A percentile compares a stretch with the other conserved stretches of the same genome.
Evolutionary conservation across 2,113 vertebrate species (phyloP).

Genomic region (Thunnus thynnus): DNA sequence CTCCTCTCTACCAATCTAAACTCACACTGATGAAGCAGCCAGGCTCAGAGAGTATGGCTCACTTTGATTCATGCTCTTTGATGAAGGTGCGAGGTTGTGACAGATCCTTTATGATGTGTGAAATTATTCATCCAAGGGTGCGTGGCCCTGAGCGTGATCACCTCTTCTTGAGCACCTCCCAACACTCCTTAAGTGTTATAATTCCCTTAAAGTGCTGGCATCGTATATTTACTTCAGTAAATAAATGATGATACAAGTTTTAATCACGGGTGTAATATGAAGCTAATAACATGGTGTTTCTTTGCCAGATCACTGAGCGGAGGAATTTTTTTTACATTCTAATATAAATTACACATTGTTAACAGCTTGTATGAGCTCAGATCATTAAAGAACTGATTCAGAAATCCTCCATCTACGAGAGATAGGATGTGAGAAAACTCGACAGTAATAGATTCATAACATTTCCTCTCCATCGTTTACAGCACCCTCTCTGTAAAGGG

Average conservation of each 20-base stretch:
- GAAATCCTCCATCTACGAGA: slow-evolving; percentile 15
- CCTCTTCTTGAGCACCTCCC: slow-evolving; percentile 8
- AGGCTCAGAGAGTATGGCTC: neutral
- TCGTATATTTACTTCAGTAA: slow-evolving; percentile 16
- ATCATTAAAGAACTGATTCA: slow-evolving; percentile 37
- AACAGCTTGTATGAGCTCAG: neutral
- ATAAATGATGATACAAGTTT: neutral
- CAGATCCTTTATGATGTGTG: slow-evolving; percentile 45
- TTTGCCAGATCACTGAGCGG: slow-evolving; percentile 34
- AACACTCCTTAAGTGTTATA: slow-evolving; percentile 32
- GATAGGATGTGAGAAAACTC: neutral
- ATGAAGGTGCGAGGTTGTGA: slow-evolving; percentile 40
- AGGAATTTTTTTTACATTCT: neutral
- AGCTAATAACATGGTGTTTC: slow-evolving; percentile 18
- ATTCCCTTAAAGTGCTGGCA: slow-evolving; percentile 28
- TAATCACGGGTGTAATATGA: slow-evolving; percentile 21
- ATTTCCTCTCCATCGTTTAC: slow-evolving; percentile 53
- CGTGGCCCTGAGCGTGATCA: neutral
- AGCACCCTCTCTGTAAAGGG: slow-evolving; percentile 24
- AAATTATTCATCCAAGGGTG: slow-evolving; percentile 49
- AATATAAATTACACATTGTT: slow-evolving; percentile 17
- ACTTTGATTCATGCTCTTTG: slow-evolving; percentile 58
- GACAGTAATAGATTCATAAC: slow-evolving; percentile 37
- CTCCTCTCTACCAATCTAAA: neutral
- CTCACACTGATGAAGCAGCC: neutral